Base-by-base conservation (phyloP, 2,888 invertebrate species). In the Portevinia maculata region DNA sequence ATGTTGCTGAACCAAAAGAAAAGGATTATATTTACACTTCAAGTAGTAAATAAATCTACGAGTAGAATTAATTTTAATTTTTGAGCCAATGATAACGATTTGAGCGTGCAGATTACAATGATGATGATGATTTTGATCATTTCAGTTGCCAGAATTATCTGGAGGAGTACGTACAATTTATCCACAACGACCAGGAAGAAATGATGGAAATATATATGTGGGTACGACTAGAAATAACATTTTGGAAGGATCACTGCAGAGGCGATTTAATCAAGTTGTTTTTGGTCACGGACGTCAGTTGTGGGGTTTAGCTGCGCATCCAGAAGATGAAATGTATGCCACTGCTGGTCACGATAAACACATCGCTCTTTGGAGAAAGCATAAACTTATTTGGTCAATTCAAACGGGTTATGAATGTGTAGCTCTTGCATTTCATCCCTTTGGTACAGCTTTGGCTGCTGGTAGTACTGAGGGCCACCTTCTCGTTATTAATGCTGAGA, bases 291-390 rank as follows among this genome's bases (percentile, higher is more conserved):
- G 96, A 62, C 94, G 96, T 71, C 96, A 96, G 89, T 92, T 98
- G 3, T 95, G 96, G 94, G 97, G 97, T 0, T 90, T 98, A 69
- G 96, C 97, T 2, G 95, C 96, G 1, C 97, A 98, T 90, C 97
- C 97, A 0, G 96, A 96, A 86, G 96, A 96, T 87, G 97, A 97
- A 90, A 93, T 97, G 85, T 97, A 97, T 88, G 96, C 97, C 0
- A 97, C 98, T 0, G 97, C 97, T 0, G 98, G 98, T 0, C 96
- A 96, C 87, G 98, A 98, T 89, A 96, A 96, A 89, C 95, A 96
- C 86, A 96, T 98, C 84, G 96, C 96, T 1, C 91, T 97, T 48
- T 98, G 98, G 98, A 94, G 96, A 79, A 95, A 96, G 76, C 97
- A 96, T 89, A 96, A 96, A 91, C 92, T 97, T 9, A 92, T 97